These are phyloP conservation scores for Chorisops tibialis DNA, from an alignment of 2,888 invertebrate genomes.

Conservation along the genomic window DNA sequence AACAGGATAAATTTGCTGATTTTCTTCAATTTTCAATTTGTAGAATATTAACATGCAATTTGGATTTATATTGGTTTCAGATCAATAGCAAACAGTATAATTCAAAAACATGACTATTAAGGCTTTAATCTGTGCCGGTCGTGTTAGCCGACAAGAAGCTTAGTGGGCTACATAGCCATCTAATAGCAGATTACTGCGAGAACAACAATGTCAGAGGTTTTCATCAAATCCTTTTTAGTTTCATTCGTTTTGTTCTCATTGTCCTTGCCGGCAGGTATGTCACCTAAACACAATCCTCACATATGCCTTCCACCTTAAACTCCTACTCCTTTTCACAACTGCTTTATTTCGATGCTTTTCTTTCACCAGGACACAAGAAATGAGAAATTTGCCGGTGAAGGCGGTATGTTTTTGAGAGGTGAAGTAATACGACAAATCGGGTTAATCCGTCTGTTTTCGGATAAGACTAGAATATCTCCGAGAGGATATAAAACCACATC, in stretches of 20 bases:
- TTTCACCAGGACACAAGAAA: constrained; percentile 1
- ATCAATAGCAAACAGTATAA: too few relatives aligned
- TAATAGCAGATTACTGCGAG: constrained; percentile 19
- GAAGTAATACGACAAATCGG: constrained; percentile 26
- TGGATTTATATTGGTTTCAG: too few relatives aligned
- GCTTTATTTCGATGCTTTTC: not conserved
- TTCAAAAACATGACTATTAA: too few relatives aligned
- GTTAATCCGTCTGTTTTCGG: constrained; percentile 27
- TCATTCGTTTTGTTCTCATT: constrained; percentile 12
- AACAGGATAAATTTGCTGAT: too few relatives aligned
- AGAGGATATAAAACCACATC: constrained; percentile 21
- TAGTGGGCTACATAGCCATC: constrained; percentile 23
- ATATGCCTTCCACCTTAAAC: constrained; percentile 22
- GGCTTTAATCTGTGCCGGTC: not conserved
- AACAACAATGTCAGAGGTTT: constrained; percentile 19
- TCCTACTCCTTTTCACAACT: constrained; percentile 24
- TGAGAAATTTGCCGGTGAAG: constrained; percentile 14
- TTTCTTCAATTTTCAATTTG: too few relatives aligned
- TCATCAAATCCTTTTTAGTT: constrained; percentile 13
- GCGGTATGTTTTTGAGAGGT: constrained; percentile 26
- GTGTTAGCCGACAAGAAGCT: constrained; percentile 20
- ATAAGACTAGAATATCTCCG: constrained; percentile 13
- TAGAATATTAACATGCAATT: too few relatives aligned
- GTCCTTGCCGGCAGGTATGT: constrained; percentile 22
- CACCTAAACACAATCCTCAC: constrained; percentile 24